Conservation (phyloP, 2,888 invertebrate species). For the Lasioglossum oenotherae region DNA sequence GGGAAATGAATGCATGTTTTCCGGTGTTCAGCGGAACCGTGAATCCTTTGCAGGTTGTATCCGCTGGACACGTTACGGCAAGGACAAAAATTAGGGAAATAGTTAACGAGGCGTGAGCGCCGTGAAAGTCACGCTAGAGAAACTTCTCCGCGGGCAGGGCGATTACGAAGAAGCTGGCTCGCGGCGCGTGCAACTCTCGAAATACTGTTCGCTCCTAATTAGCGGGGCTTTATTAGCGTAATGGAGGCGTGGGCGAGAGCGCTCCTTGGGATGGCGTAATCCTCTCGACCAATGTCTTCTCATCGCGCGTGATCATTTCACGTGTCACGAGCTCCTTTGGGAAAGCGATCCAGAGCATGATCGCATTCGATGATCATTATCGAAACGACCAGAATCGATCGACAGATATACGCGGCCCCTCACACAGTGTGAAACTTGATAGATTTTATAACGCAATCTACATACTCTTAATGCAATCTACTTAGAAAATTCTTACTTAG, state of each 20-base stretch:
- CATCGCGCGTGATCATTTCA: conserved; percentile 1
- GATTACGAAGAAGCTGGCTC: conserved; percentile 10
- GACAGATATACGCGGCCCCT: neutral
- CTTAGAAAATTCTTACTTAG: too few relatives aligned
- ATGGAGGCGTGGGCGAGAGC: conserved; percentile 60
- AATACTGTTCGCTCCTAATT: conserved; percentile 63
- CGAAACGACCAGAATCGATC: neutral
- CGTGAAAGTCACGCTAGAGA: conserved; percentile 30
- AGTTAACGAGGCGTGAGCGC: neutral
- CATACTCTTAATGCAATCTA: too few relatives aligned
- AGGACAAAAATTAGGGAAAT: conserved; percentile 18
- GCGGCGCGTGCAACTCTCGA: conserved; percentile 61
- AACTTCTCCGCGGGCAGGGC: conserved; percentile 12
- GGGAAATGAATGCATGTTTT: neutral
- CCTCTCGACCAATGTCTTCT: conserved; percentile 27
- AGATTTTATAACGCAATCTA: neutral
- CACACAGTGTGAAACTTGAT: neutral
- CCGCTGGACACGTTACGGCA: neutral
- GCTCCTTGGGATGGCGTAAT: conserved; percentile 49
- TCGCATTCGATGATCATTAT: neutral
- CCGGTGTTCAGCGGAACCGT: neutral
- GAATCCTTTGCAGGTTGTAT: neutral
- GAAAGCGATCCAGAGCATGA: neutral
- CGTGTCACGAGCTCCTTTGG: neutral
- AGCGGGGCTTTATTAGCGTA: conserved; percentile 65